Evolutionary conservation across 2,113 vertebrate species (phyloP).

Genomic region (Crotalus viridis): DNA sequence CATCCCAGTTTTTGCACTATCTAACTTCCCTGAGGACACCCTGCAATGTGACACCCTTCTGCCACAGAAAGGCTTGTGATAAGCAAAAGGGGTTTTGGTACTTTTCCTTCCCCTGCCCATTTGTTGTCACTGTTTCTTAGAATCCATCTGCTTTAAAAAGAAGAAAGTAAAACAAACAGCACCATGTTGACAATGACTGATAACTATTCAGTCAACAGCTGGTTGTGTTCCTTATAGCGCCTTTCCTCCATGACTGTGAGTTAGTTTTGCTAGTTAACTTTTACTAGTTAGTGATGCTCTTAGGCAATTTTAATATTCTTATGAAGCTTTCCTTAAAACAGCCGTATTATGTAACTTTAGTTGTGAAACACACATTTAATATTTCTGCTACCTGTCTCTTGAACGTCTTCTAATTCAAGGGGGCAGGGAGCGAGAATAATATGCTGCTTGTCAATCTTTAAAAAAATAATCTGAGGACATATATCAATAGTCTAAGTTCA

Average conservation of each 20-base stretch:
- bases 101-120: constrained; percentile 22
- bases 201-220: not conserved
- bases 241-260: not conserved
- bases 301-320: not conserved
- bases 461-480: not conserved
- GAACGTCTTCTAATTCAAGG: not conserved
- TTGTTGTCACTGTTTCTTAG: constrained; percentile 43
- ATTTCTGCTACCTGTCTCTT: not conserved
- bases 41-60: not conserved
- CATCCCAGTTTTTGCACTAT: constrained; percentile 49
- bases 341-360: not conserved
- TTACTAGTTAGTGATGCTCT: not conserved
- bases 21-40: constrained; percentile 20
- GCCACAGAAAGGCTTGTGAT: constrained; percentile 48
- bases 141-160: constrained; percentile 37
- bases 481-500: not conserved
- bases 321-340: not conserved
- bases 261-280: not conserved
- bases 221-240: not conserved
- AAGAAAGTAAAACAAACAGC: constrained; percentile 36
- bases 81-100: constrained; percentile 45
- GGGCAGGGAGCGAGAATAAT: not conserved
- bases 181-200: not conserved
- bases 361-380: not conserved
- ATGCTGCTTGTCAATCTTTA: not conserved